Conservation (phyloP, 2,113 vertebrate genomes). For the Psittacara wagleri region DNA sequence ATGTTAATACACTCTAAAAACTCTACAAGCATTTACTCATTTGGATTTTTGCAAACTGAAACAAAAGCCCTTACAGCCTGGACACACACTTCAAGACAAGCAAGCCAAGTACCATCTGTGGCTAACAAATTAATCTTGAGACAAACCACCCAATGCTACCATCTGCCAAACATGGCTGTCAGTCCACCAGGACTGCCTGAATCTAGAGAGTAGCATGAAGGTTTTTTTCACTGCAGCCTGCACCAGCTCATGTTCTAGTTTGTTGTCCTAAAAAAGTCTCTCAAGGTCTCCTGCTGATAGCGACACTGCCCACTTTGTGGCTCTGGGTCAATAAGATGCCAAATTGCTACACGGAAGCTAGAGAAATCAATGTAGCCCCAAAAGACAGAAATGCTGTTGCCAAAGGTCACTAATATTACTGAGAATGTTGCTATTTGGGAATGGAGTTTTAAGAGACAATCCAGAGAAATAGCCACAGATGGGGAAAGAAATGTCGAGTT, state of each 20-base stretch:
- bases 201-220: background rate
- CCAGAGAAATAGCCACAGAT: background rate
- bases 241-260: background rate
- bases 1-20: background rate
- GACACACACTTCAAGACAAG: background rate
- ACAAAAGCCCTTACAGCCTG: background rate
- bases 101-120: background rate
- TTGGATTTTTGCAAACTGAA: background rate
- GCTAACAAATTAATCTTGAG: background rate
- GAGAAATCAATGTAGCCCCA: background rate
- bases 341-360: background rate
- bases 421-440: constrained; percentile 29
- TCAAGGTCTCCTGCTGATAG: background rate
- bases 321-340: constrained; percentile 16
- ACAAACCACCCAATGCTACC: background rate
- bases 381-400: constrained; percentile 18
- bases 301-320: background rate
- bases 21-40: background rate
- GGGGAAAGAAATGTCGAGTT: background rate
- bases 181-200: background rate
- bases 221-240: background rate
- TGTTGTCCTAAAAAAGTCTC: constrained; percentile 32
- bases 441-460: background rate
- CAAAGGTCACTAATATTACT: constrained; percentile 6
- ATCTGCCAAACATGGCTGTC: fast-evolving